Base-by-base conservation (phyloP, 2,888 invertebrate genomes). In the Phragmatobia fuliginosa region DNA sequence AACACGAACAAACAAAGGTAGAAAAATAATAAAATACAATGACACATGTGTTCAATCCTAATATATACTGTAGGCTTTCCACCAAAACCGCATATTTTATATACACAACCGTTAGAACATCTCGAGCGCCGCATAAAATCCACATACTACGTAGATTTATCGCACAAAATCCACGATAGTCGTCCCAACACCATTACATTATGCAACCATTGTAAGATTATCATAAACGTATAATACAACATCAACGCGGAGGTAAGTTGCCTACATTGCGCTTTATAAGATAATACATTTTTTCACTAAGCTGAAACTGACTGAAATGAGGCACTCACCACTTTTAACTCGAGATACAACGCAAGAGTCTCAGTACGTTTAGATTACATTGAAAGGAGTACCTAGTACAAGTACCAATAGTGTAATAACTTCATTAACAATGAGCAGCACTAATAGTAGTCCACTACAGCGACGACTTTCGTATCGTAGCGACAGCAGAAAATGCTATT, bases 151-250 rank as follows among this genome's bases (percentile, higher is more conserved):
- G 83, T 85, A 87, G 85, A 88, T 90, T 91, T 91, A 88, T 80
- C 86, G 84, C 86, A 88, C 81, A 88, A 91, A 92, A 87, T 89
- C 88, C 88, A 80, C 82, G 80, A 81, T 84, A 88, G 88, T 86
- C 85, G 74, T 89, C 86, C 77, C 87, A 80, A 83, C 84, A 84
- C 89, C 91, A 92, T 94, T 87, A 84, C 93, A 94, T 94, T 94
- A 94, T 94, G 93, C 94, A 90, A 83, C 89, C 85, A 80, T 85
- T 86, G 87, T 85, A 78, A 85, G 86, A 94, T 94, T 94, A 94
- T 91, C 94, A 94, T 94, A 93, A 92, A 90, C 84, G 88, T 88
- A 88, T 90, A 87, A 88, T 87, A 87, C 83, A 84, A 56, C 80
- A 77, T 79, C 78, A 45, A 63, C 59, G 72, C 76, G 77, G 74